Evolutionary conservation across 2,797 vertebrate species (phyloP), one percentile per base, ranked within the genome.

Genomic region (Syndactyla subalaris): DNA sequence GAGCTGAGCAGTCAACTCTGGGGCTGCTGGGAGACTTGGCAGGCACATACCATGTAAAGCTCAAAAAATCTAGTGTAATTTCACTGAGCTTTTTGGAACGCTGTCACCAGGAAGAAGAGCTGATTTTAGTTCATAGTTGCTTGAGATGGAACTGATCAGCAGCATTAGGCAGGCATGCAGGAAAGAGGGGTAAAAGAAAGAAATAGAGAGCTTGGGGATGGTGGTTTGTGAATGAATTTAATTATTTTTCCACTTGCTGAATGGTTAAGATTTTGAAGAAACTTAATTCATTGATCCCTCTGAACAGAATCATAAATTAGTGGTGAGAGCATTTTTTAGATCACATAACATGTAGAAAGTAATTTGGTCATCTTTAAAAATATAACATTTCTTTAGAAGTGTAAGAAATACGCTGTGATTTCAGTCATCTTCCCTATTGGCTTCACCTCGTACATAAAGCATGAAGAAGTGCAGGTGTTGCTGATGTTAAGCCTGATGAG

Each of bases 261-360:
- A 39, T 16, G 29, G 29, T 41, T 72, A 27, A 68, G 19, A 17
- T 30, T 91, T 87, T 82, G 78, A 52, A 86, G 71, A 54, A 74
- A 68, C 0, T 0, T 12, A 16, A 15, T 72, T 61, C 3, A 20
- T n/a, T 9, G 6, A 15, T 11, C 5, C 29, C 3, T 3, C 2
- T 7, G 23, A 67, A 34, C 2, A 49, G 61, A 58, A 66, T 14
- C 34, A 30, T 48, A 36, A 52, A 32, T 19, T 7, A 54, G 17
- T 7, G 12, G 36, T 67, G 38, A 46, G 59, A 74, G 11, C 63
- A 29, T 27, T 11, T 14, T 81, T 79, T 51, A 55, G 61, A 29
- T 61, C n/a, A 32, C 9, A 7, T 5, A 79, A 23, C 17, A 36
- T 0, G 1, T 32, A 67, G 19, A 55, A 62, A 9, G 7, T 9